A percentile compares a stretch with the other conserved stretches of the same genome.
These are phyloP conservation scores for Chrysotoxum bicinctum DNA, from an alignment of 2,888 invertebrate genomes.

Conservation along the genomic window DNA sequence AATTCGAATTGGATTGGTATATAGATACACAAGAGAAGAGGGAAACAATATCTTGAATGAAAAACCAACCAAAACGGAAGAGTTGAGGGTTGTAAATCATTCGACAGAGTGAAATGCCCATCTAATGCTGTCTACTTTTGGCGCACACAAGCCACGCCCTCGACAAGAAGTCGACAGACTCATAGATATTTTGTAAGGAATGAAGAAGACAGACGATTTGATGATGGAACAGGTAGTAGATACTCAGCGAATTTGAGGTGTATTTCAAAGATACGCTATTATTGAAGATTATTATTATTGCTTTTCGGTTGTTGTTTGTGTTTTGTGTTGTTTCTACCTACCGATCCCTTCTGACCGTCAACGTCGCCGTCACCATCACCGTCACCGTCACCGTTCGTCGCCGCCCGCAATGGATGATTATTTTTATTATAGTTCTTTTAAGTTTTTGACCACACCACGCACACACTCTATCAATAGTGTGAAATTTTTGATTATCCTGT, in stretches of 20 bases:
- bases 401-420: conserved; percentile 32
- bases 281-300: conserved; percentile 68
- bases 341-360: not conserved
- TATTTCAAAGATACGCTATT: conserved; percentile 35
- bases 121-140: conserved; percentile 67
- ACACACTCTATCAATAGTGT: conserved; percentile 46
- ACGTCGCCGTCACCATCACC: not conserved
- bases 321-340: not conserved
- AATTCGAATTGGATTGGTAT: conserved; percentile 65
- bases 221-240: conserved; percentile 71
- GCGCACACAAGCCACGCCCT: conserved; percentile 47
- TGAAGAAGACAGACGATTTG: conserved; percentile 20
- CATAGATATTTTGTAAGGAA: not conserved
- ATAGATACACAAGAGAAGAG: conserved; percentile 42
- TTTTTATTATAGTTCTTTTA: conserved; percentile 43
- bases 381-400: not conserved
- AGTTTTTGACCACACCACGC: conserved; percentile 57
- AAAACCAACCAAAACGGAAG: conserved; percentile 73
- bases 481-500: conserved; percentile 70
- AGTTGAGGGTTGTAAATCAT: conserved; percentile 75
- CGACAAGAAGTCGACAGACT: conserved; percentile 33
- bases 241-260: conserved; percentile 47
- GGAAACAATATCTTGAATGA: conserved; percentile 43
- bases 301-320: conserved; percentile 41
- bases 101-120: conserved; percentile 53